These are phyloP conservation scores for Acrossocheilus wenchowensis DNA, from an alignment of 2,797 vertebrate genomes.

Conservation along the genomic window DNA sequence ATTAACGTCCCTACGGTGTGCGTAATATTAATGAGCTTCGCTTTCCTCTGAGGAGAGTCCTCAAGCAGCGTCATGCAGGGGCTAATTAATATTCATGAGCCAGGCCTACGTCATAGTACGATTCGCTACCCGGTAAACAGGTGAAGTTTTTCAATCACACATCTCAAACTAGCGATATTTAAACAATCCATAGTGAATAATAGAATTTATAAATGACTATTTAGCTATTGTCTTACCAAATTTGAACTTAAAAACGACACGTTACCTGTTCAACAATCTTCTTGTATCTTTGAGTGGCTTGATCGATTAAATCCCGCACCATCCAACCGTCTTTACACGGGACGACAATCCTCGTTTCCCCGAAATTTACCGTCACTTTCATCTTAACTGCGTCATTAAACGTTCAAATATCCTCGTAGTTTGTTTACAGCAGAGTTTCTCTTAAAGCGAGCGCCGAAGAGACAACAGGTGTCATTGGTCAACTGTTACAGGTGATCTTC, in stretches of 20 bases:
- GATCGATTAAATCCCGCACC: slow-evolving; percentile 86
- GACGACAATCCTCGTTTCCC: slow-evolving; percentile 87
- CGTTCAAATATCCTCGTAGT: neutral
- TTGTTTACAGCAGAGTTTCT: slow-evolving; percentile 5
- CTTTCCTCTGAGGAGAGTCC: neutral
- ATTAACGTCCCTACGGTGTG: neutral
- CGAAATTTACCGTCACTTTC: slow-evolving; percentile 94
- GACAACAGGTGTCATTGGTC: slow-evolving; percentile 75
- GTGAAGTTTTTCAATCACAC: neutral
- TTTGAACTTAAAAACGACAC: neutral
- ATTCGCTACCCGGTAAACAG: slow-evolving; percentile 20
- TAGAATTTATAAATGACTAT: too few relatives aligned
- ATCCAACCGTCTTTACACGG: slow-evolving; percentile 88
- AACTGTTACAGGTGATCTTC: slow-evolving; percentile 46
- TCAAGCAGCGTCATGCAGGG: neutral
- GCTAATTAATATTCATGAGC: slow-evolving; percentile 27
- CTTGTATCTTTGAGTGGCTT: slow-evolving; percentile 89
- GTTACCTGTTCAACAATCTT: slow-evolving; percentile 88
- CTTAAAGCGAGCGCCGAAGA: slow-evolving; percentile 12
- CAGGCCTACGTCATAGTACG: slow-evolving; percentile 3
- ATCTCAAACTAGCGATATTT: neutral
- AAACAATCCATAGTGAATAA: neutral
- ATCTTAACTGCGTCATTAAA: slow-evolving; percentile 66
- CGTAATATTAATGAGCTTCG: neutral
- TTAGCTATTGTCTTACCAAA: neutral